Base-by-base conservation (phyloP, 2,888 invertebrate genomes). In the Vandiemenella viatica region DNA sequence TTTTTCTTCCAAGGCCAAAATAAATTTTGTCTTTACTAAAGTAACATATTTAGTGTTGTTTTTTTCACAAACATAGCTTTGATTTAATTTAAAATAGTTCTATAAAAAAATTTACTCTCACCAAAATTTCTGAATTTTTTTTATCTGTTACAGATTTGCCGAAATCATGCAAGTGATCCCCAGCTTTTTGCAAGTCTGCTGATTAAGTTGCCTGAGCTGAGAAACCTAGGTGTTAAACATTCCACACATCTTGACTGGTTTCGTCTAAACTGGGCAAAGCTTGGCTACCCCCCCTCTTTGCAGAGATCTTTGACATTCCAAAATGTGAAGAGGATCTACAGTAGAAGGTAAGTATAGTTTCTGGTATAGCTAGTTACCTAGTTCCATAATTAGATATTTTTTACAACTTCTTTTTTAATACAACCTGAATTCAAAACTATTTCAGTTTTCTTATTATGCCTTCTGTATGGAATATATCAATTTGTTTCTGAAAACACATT, bases 251-350 rank as follows among this genome's bases (percentile, higher is more conserved):
- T 95, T 61, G 79, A 82, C 64, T 96, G 92, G 92, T 91, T 89
- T 70, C 79, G 93, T 57, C 76, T 81, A 60, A 81, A 86, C 69
- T 93, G 92, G 92, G 77, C 78, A 51, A 79, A 80, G 60, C 74
- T 88, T 51, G 75, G 83, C 54, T 95, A 59, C 95, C 95, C 43
- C 91, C 93, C 3, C 77, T 96, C 48, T 96, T 92, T 69, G 85
- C 93, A 26, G 96, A 96, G 70, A 91, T 95, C 60, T 96, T 92
- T 70, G 95, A 96, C 76, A 92, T 96, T 68, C 89, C 91, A 57
- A 87, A 83, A 67, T 76, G 77, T 61, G 83, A 82, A 63, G 83
- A 83, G 61, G 83, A 83, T 63, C 48, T 58, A 32, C 53, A 55
- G 46, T 55, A 50, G 48, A 49, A 49, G 48, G 47, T 45, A 47